Evolutionary conservation across 2,888 invertebrate genomes (phyloP).

Genomic region (Xanthorhoe designata): DNA sequence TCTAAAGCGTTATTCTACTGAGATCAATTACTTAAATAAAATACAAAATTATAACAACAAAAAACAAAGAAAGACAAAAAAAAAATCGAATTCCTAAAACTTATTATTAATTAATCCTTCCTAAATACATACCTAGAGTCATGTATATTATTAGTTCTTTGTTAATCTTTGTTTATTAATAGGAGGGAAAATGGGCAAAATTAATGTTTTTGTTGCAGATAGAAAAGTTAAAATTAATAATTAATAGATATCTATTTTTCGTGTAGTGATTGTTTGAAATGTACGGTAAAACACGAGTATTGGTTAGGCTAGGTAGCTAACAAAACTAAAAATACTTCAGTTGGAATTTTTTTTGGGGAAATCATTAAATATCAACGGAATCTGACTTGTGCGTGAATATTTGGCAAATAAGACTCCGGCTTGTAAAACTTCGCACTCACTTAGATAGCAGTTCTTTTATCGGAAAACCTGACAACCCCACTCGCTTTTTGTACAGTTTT

Average conservation of each 20-base stretch:
- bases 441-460: background rate
- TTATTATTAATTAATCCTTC: no score
- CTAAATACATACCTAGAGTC: no score
- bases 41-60: no score
- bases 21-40: no score
- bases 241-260: background rate
- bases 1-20: no score
- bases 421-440: conserved; percentile 3
- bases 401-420: background rate
- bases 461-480: background rate
- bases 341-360: background rate
- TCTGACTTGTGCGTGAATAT: background rate
- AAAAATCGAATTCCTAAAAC: no score
- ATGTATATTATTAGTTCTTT: no score
- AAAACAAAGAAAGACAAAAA: no score
- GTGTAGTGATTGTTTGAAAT: background rate
- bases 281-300: background rate
- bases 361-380: background rate
- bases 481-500: conserved; percentile 2
- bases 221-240: background rate
- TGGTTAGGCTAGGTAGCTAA: background rate
- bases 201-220: background rate
- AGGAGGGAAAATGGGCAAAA: no score
- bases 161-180: no score
- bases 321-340: no score